Evolutionary conservation across 2,888 invertebrate species (phyloP).

Genomic region (Macrophya annulata): DNA sequence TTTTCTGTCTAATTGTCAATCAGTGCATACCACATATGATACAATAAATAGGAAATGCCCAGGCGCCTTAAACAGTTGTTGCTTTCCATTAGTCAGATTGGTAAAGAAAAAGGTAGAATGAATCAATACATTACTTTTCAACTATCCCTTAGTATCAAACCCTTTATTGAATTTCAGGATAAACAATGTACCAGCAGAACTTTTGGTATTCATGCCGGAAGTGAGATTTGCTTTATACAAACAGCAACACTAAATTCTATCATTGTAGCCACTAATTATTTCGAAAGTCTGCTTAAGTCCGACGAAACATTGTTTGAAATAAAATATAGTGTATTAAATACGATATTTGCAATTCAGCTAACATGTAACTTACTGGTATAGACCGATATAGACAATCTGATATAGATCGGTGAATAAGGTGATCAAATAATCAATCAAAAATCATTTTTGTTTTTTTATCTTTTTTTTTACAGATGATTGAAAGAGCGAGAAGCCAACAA

Average conservation of each 20-base stretch:
- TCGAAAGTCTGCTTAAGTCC: background rate
- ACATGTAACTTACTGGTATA: no score
- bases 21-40: background rate
- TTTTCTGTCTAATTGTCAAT: background rate
- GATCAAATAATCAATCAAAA: background rate
- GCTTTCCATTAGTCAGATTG: conserved; percentile 23
- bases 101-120: conserved; percentile 3
- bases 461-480: conserved; percentile 62
- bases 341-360: background rate
- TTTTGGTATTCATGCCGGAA: background rate
- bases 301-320: background rate
- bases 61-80: background rate
- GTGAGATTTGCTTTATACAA: background rate
- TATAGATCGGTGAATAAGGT: background rate
- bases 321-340: background rate
- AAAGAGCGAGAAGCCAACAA: conserved; percentile 63
- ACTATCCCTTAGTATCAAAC: background rate
- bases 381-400: no score
- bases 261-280: background rate
- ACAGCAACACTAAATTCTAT: background rate
- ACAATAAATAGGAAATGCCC: conserved; percentile 9
- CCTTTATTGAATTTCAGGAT: background rate
- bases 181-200: conserved; percentile 1
- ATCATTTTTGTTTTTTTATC: conserved; percentile 39
- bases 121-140: background rate